Conservation (phyloP, 2,888 invertebrate genomes). For the Platypus cylindrus region DNA sequence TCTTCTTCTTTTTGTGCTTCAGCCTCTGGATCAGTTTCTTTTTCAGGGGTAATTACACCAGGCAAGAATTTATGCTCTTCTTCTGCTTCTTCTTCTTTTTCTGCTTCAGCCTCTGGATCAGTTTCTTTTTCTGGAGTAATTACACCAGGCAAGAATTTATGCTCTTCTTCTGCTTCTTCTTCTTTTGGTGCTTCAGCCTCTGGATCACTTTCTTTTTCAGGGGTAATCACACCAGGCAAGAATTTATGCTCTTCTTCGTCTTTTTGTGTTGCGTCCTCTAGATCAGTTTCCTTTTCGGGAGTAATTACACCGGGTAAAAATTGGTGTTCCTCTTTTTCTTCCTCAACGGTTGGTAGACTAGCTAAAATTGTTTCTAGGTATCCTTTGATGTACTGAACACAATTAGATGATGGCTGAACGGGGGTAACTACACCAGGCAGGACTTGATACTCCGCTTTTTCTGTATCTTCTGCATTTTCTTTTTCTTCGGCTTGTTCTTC, state of each 20-base stretch:
- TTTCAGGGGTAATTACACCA: no score
- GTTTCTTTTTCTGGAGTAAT: neutral
- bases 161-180: conserved; percentile 1
- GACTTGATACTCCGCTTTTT: no score
- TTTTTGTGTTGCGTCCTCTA: conserved; percentile 2
- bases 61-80: no score
- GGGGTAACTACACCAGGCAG: no score
- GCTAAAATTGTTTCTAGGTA: neutral
- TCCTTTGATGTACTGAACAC: neutral
- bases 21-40: conserved; percentile 3
- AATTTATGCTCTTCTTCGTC: no score
- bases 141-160: no score
- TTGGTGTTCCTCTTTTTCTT: no score
- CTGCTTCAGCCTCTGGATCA: conserved; percentile 2
- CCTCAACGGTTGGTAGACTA: neutral
- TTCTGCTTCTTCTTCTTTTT: conserved; percentile 1
- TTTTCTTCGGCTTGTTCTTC: neutral
- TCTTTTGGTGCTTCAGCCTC: neutral
- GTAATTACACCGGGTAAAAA: no score
- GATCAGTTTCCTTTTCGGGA: neutral
- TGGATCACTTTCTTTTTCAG: neutral
- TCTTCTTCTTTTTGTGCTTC: conserved; percentile 1
- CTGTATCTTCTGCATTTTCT: conserved; percentile 1
- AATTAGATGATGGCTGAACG: no score
- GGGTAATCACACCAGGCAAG: no score